Percentiles rank a stretch among this genome's conserved stretches.
Conservation (phyloP, 2,797 vertebrate genomes). For the Hemibagrus guttatus region DNA sequence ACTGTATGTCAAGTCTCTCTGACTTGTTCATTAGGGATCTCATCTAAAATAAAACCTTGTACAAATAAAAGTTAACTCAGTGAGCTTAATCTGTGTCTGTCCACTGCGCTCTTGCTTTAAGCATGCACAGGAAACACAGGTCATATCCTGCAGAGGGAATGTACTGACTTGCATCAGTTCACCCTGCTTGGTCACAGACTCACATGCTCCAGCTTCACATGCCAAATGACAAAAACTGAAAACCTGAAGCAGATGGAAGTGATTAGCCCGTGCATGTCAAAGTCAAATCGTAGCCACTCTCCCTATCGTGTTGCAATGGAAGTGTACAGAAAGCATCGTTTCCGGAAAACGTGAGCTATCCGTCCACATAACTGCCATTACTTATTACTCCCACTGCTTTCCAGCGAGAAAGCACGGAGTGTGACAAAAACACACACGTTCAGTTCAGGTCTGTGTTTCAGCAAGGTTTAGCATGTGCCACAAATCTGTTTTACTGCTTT, state of each 20-base stretch:
- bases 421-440: background rate
- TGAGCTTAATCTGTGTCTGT: background rate
- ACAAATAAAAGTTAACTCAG: background rate
- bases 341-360: background rate
- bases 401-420: background rate
- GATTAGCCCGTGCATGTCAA: background rate
- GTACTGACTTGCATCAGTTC: background rate
- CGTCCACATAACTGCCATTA: background rate
- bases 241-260: background rate
- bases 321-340: too few relatives aligned
- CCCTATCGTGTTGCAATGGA: background rate
- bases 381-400: constrained; percentile 34
- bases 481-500: background rate
- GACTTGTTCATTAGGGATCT: background rate
- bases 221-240: background rate
- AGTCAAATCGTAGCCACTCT: background rate
- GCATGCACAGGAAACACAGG: background rate
- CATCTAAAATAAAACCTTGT: background rate
- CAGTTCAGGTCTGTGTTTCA: background rate
- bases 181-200: background rate
- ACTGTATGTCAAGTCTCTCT: background rate
- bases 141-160: background rate
- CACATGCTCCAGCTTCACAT: background rate
- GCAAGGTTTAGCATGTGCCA: background rate
- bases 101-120: background rate